A percentile compares a stretch with the other conserved stretches of the same genome.
These are phyloP conservation scores for Phrynocephalus versicolor DNA, from an alignment of 2,113 vertebrate species.

Conservation along the genomic window DNA sequence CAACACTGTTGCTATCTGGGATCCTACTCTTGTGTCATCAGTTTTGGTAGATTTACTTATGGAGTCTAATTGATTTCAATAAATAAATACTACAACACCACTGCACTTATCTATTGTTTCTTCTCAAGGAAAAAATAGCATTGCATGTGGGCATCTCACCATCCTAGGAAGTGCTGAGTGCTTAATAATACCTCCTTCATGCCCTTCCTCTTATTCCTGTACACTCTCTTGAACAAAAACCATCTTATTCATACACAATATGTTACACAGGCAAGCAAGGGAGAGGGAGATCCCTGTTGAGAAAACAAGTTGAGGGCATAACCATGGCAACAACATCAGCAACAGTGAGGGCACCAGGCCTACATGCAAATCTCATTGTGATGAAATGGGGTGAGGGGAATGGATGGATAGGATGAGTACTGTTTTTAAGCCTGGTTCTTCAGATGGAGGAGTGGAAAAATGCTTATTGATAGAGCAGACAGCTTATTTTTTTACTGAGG, in stretches of 20 bases:
- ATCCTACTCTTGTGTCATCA: too few relatives aligned
- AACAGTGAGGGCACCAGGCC: neutral
- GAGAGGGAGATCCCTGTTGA: slow-evolving; percentile 22
- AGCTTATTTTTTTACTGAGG: neutral
- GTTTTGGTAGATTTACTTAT: too few relatives aligned
- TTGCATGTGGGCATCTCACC: neutral
- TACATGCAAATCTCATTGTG: slow-evolving; percentile 13
- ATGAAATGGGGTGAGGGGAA: neutral
- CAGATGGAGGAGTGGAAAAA: neutral
- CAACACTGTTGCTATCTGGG: too few relatives aligned
- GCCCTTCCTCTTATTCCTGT: slow-evolving; percentile 5
- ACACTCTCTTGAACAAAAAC: slow-evolving; percentile 17
- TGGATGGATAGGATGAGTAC: neutral
- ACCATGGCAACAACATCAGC: slow-evolving; percentile 23
- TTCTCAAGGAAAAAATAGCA: neutral
- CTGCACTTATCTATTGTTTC: neutral
- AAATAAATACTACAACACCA: neutral
- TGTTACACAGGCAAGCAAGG: slow-evolving; percentile 5
- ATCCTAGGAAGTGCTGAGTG: neutral
- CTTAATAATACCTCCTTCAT: slow-evolving; percentile 11
- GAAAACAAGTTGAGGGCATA: slow-evolving; percentile 22
- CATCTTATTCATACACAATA: slow-evolving; percentile 17
- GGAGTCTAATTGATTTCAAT: neutral
- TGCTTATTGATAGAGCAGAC: neutral
- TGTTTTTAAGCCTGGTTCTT: neutral